A percentile compares a stretch with the other conserved stretches of the same genome.
phyloP scores from a whole-genome alignment of 2,797 vertebrate genomes.

The Apogon hyalosoma region DNA sequence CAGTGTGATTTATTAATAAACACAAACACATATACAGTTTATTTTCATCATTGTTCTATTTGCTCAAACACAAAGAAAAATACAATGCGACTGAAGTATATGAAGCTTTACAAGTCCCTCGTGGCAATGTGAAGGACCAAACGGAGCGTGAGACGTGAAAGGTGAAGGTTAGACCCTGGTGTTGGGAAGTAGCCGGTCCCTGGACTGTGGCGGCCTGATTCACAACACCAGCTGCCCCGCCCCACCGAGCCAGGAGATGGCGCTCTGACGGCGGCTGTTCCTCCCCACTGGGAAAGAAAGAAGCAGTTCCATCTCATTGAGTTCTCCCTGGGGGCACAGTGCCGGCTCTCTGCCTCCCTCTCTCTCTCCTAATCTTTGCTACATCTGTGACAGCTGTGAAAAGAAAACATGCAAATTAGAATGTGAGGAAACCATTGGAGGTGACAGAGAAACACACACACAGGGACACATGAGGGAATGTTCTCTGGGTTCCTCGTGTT shows the following conservation, averaged over 20 bases:
- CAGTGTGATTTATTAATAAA: no score
- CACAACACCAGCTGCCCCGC: slow-evolving; percentile 99
- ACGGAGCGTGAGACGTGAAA: slow-evolving; percentile 23
- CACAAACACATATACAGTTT: no score
- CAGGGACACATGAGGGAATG: slow-evolving; percentile 36
- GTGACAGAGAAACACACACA: slow-evolving; percentile 36
- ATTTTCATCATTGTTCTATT: no score
- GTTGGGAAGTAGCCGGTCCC: slow-evolving; percentile 98
- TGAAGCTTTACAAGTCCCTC: background rate
- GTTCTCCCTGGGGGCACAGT: slow-evolving; percentile 50
- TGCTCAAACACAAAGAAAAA: no score
- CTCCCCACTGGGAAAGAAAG: slow-evolving; percentile 34
- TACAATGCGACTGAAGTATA: no score
- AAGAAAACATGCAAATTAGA: slow-evolving; percentile 72
- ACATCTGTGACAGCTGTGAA: slow-evolving; percentile 75
- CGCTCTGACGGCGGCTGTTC: slow-evolving; percentile 47
- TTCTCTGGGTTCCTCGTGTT: slow-evolving; percentile 58
- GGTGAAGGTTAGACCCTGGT: slow-evolving; percentile 91
- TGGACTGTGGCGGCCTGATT: slow-evolving; percentile 94
- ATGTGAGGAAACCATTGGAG: slow-evolving; percentile 46
- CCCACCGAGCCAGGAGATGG: slow-evolving; percentile 81
- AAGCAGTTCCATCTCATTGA: slow-evolving; percentile 68
- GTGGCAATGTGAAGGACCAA: background rate
- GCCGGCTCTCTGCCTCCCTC: slow-evolving; percentile 51
- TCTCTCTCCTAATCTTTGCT: slow-evolving; percentile 51